phyloP scores from a whole-genome alignment of 2,113 vertebrate genomes.

The Rhegmatorhina hoffmannsi region DNA sequence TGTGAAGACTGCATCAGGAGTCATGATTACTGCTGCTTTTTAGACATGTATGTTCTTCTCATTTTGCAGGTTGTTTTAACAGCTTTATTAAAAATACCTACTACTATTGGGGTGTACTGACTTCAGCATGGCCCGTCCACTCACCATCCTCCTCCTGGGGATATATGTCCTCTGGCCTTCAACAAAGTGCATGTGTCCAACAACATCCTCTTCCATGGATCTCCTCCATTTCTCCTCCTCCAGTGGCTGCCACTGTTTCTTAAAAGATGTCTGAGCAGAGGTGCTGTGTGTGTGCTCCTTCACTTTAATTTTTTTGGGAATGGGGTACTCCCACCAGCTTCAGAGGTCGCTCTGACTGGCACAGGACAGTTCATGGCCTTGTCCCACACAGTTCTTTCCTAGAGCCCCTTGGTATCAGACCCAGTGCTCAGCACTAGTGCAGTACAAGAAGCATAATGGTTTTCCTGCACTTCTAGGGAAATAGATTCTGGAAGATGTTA shows the following conservation, averaged over 20 bases:
- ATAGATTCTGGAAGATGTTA: background rate
- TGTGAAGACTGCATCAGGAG: background rate
- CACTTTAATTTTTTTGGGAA: background rate
- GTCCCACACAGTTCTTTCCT: background rate
- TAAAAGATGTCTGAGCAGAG: background rate
- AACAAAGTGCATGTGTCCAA: background rate
- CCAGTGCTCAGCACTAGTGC: background rate
- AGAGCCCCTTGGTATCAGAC: background rate
- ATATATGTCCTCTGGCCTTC: background rate
- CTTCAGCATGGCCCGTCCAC: background rate
- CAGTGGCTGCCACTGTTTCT: background rate
- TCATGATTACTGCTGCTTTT: background rate
- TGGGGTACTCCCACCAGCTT: background rate
- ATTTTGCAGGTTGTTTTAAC: background rate
- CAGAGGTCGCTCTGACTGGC: background rate
- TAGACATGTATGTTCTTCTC: background rate
- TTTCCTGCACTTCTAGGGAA: background rate
- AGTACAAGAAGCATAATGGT: background rate
- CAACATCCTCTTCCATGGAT: background rate
- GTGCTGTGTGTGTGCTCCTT: background rate
- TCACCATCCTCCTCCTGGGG: background rate
- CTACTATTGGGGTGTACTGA: fast-evolving
- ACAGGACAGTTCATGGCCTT: background rate
- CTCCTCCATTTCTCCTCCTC: background rate
- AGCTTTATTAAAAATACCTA: background rate